Percentiles rank a stretch among this genome's conserved stretches.
phyloP scores from a whole-genome alignment of 2,888 invertebrate genomes.

The Cybosia mesomella region DNA sequence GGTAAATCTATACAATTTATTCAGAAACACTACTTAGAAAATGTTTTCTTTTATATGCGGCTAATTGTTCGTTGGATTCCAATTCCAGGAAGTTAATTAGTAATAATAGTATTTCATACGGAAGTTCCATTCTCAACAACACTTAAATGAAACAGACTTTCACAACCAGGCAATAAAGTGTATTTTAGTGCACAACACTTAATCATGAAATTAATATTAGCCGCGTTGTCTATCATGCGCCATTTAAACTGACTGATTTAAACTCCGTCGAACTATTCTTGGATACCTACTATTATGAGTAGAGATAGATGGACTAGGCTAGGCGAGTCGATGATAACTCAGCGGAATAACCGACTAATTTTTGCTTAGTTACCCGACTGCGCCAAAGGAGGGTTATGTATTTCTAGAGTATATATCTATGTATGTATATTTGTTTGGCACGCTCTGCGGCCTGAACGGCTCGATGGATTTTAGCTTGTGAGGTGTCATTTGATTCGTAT shows the following conservation, averaged over 20 bases:
- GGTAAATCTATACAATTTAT: conserved; percentile 4
- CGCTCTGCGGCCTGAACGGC: too few species aligned
- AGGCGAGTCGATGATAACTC: too few species aligned
- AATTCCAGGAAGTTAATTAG: background rate
- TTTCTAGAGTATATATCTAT: too few species aligned
- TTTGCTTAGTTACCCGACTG: too few species aligned
- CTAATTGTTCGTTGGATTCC: conserved; percentile 1
- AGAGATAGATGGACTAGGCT: background rate
- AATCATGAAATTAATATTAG: background rate
- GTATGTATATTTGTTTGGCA: too few species aligned
- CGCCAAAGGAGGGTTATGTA: too few species aligned
- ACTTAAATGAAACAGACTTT: background rate
- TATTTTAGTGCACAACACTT: background rate
- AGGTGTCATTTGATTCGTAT: too few species aligned
- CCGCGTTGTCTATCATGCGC: background rate
- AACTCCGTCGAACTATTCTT: background rate
- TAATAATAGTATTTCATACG: background rate
- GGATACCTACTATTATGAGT: too few species aligned
- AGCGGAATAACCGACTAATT: too few species aligned
- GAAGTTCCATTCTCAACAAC: background rate
- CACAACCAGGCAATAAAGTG: background rate
- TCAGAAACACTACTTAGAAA: conserved; percentile 5
- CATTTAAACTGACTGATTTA: background rate
- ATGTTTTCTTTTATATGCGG: background rate
- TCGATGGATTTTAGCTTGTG: too few species aligned